Conservation (phyloP, 2,888 invertebrate species). For the Epinotia ramella region DNA sequence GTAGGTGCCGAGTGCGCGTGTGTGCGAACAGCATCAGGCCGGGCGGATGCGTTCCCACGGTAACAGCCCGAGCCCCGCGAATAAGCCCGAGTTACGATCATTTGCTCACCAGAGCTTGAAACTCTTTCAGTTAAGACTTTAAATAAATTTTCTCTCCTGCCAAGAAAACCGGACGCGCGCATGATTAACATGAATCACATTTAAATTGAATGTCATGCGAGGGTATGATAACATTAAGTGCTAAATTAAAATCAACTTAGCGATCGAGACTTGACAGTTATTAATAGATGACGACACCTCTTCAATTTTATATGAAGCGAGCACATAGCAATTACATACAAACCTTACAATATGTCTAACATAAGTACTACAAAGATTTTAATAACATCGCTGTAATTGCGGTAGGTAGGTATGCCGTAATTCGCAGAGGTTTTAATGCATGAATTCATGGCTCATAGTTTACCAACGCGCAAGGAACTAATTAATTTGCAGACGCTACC, state of each 20-base stretch:
- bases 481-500: conserved; percentile 3
- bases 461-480: background rate
- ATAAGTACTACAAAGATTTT: no score
- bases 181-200: conserved; percentile 36
- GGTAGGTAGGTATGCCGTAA: background rate
- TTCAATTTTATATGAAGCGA: background rate
- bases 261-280: conserved; percentile 20
- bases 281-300: background rate
- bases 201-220: conserved; percentile 28
- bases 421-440: background rate
- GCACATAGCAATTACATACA: background rate
- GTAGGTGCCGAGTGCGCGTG: conserved; percentile 47
- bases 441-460: background rate
- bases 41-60: conserved; percentile 72
- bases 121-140: conserved; percentile 56
- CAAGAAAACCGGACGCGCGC: conserved; percentile 29
- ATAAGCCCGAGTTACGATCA: conserved; percentile 66
- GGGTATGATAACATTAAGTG: conserved; percentile 29
- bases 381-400: no score
- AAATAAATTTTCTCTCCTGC: conserved; percentile 28
- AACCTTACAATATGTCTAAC: no score
- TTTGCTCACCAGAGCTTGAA: conserved; percentile 65
- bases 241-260: conserved; percentile 32
- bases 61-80: conserved; percentile 63
- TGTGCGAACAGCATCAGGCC: conserved; percentile 56